Evolutionary conservation across 2,888 invertebrate genomes (phyloP).

Genomic region (Globia sparganii): DNA sequence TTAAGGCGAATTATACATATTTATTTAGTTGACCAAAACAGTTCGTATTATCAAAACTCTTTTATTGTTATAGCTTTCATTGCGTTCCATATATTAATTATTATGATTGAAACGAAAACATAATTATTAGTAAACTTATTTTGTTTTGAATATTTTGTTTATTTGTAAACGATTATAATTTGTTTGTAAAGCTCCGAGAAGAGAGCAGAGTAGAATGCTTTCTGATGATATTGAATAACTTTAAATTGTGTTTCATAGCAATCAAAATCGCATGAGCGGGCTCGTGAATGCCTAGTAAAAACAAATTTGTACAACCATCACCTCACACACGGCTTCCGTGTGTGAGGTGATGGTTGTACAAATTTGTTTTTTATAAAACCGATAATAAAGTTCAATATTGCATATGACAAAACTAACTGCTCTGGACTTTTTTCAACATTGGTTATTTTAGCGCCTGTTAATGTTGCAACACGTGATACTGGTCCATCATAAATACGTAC

Average conservation of each 20-base stretch:
- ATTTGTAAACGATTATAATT: slow-evolving; percentile 17
- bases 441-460: not conserved
- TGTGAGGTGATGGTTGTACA: not conserved
- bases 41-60: not conserved
- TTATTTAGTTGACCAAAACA: slow-evolving; percentile 3
- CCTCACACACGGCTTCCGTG: too few relatives aligned
- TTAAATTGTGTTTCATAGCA: not conserved
- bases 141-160: slow-evolving; percentile 21
- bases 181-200: not conserved
- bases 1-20: slow-evolving; percentile 10
- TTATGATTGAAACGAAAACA: not conserved
- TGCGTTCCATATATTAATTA: slow-evolving; percentile 36
- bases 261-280: not conserved
- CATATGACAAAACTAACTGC: not conserved
- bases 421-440: not conserved
- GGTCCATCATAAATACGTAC: not conserved
- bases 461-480: not conserved
- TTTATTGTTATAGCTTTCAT: slow-evolving; percentile 33
- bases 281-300: too few relatives aligned
- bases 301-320: too few relatives aligned
- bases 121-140: not conserved
- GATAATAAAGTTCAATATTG: not conserved
- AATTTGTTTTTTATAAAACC: not conserved
- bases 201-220: not conserved
- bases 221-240: not conserved